Conservation (phyloP, 2,113 vertebrate species). For the Turdus rufiventris region DNA sequence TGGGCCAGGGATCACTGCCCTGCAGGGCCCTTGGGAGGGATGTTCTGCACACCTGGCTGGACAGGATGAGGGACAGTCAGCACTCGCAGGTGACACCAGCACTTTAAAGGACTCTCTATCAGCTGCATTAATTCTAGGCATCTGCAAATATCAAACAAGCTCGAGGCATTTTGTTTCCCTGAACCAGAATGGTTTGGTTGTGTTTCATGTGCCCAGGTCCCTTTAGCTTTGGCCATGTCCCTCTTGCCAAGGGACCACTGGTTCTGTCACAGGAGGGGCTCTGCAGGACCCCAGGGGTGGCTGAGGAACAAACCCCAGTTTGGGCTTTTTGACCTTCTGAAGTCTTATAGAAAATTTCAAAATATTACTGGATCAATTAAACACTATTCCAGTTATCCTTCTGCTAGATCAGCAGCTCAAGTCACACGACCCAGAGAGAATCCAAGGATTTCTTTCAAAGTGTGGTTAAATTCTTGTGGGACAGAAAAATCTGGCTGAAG, state of each 20-base stretch:
- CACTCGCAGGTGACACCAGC: no score
- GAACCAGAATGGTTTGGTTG: not conserved
- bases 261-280: not conserved
- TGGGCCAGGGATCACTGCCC: not conserved
- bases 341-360: not conserved
- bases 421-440: not conserved
- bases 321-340: not conserved
- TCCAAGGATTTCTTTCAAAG: not conserved
- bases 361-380: not conserved
- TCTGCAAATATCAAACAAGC: not conserved
- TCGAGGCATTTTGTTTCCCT: not conserved
- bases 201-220: accelerated
- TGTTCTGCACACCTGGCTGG: accelerated
- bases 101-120: no score
- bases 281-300: not conserved
- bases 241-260: accelerated
- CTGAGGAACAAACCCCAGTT: not conserved
- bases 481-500: not conserved
- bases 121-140: not conserved
- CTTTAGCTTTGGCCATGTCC: accelerated
- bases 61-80: not conserved
- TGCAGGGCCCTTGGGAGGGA: not conserved
- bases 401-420: not conserved
- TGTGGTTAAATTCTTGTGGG: not conserved
- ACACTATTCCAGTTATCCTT: not conserved